Evolutionary conservation across 1,140 invertebrate species (phyloP), one percentile per base, ranked within the genome.

Genomic region (Nomia melanderi): DNA sequence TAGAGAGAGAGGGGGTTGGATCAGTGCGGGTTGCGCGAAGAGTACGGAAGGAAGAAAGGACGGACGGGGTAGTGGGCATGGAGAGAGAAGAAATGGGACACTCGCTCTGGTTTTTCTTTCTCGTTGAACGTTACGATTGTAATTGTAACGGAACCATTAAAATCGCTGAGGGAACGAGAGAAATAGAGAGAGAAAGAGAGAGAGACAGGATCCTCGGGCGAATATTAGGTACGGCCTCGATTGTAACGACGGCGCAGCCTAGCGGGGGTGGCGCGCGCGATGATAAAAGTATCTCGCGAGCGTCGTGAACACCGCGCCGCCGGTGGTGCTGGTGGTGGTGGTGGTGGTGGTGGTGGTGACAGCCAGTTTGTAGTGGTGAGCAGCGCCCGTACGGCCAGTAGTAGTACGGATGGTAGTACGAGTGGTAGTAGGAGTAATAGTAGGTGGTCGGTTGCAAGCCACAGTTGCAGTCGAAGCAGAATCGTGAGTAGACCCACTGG

Each of bases 361-460:
- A 71, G 65, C 25, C 20, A 44, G 41, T 14, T 20, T 44, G 41
- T 44, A 44, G 41, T 44, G 44, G 60, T 25, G 20, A 64, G 1
- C n/a, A n/a, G n/a, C n/a, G n/a, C 50, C 65, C 63, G 77, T 80
- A 79, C 76, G 65, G 59, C 60, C n/a, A 60, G 75, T 81, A 82
- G 70, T 78, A 70, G 62, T 84, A 80, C 53, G 81, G 74, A 41
- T 79, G 67, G 79, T 83, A 82, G 80, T 85, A 59, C 81, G 79
- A 71, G 70, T 39, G 70, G 60, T 85, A 59, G 83, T 82, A 75
- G 70, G 39, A 74, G 60, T 59, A 31, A 71, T 70, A 73, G 70
- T 66, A 66, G 78, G 69, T 71, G 64, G 74, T 77, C 71, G 73
- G 56, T 75, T 27, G 78, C 60, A 56, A 39, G 72, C 62, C 57